Conservation (phyloP, 2,797 vertebrate species). For the Lithobates pipiens region DNA sequence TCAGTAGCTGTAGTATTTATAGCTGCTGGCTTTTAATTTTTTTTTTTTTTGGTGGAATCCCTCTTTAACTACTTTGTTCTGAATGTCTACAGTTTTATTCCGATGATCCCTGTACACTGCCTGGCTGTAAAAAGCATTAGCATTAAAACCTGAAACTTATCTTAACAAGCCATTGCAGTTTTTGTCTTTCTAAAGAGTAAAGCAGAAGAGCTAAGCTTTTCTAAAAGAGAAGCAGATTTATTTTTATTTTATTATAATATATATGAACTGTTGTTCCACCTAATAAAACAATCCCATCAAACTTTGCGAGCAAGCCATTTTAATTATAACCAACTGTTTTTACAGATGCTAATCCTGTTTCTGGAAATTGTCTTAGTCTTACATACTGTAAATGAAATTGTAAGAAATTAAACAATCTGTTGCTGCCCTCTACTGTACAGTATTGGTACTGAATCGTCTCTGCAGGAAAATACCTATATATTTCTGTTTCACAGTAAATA, state of each 20-base stretch:
- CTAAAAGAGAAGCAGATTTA: background rate
- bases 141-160: background rate
- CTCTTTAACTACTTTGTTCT: no score
- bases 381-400: no score
- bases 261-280: background rate
- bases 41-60: no score
- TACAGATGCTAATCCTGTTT: background rate
- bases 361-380: no score
- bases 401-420: background rate
- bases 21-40: no score
- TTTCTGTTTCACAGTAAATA: no score
- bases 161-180: background rate
- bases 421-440: conserved; percentile 32
- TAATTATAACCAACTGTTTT: background rate
- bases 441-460: background rate
- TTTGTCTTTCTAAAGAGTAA: no score
- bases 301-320: background rate
- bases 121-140: no score
- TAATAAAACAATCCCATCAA: conserved; percentile 11
- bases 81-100: no score
- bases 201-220: background rate
- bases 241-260: background rate
- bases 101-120: no score
- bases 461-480: background rate
- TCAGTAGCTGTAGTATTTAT: no score